These are phyloP conservation scores for Melanotus villosus DNA, from an alignment of 2,888 invertebrate species.

Conservation along the genomic window DNA sequence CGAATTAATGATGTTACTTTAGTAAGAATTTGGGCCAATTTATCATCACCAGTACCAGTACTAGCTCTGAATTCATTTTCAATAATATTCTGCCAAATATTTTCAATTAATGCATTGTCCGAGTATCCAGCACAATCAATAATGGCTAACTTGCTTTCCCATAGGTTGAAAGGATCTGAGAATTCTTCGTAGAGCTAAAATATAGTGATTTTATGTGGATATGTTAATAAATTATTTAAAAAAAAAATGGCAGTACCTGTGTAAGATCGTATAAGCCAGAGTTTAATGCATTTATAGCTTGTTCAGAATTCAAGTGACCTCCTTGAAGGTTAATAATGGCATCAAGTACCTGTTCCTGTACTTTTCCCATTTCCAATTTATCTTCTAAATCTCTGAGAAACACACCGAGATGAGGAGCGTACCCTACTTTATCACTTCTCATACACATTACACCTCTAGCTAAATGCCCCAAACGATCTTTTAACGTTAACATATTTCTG, in stretches of 20 bases:
- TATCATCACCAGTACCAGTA: slow-evolving; percentile 71
- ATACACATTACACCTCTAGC: slow-evolving; percentile 96
- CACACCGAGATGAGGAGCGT: slow-evolving; percentile 81
- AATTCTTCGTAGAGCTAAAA: slow-evolving; percentile 88
- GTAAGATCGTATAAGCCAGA: slow-evolving; percentile 89
- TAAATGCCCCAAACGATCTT: slow-evolving; percentile 90
- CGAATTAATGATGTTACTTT: slow-evolving; percentile 85
- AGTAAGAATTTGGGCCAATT: slow-evolving; percentile 78
- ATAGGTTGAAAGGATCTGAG: slow-evolving; percentile 90
- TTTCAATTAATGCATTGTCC: slow-evolving; percentile 89
- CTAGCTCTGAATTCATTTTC: slow-evolving; percentile 72
- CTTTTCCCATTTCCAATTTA: slow-evolving; percentile 91
- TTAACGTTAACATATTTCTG: slow-evolving; percentile 81
- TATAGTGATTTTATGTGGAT: too few relatives aligned
- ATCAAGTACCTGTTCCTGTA: slow-evolving; percentile 81
- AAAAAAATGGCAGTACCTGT: slow-evolving; percentile 72
- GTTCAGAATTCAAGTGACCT: slow-evolving; percentile 64
- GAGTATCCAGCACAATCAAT: slow-evolving; percentile 95
- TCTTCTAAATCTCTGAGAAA: slow-evolving; percentile 92
- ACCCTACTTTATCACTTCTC: slow-evolving; percentile 86
- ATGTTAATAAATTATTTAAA: too few relatives aligned
- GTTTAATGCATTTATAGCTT: slow-evolving; percentile 82
- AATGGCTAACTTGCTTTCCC: slow-evolving; percentile 96
- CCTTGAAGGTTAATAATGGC: slow-evolving; percentile 72
- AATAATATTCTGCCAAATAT: slow-evolving; percentile 92